Conservation (phyloP, 2,113 vertebrate genomes). For the Vidua macroura region DNA sequence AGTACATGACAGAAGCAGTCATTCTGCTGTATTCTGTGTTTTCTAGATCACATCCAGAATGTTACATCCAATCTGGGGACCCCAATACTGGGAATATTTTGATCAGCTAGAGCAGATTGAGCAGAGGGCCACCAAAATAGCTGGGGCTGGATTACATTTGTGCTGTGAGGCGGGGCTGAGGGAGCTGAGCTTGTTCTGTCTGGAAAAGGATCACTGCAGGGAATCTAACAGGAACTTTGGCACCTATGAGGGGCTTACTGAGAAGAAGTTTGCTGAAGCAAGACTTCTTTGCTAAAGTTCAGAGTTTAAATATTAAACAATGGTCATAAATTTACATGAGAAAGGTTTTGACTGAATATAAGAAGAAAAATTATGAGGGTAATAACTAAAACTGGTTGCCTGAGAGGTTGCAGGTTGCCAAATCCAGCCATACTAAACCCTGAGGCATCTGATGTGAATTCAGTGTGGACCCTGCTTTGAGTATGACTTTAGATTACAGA, state of each 20-base stretch:
- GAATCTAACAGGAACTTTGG: not conserved
- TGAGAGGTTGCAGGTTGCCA: not conserved
- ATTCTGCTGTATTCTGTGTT: not conserved
- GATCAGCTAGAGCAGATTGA: not conserved
- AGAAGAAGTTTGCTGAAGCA: not conserved
- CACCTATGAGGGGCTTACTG: not conserved
- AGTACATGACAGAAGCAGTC: not conserved
- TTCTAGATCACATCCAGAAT: not conserved
- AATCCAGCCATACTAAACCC: not conserved
- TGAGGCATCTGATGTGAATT: not conserved
- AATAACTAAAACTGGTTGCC: not conserved
- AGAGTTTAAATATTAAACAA: not conserved
- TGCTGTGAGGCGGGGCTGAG: not conserved
- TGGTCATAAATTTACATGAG: not conserved
- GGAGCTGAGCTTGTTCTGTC: not conserved
- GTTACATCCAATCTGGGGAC: not conserved
- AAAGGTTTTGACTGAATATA: not conserved
- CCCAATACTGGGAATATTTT: not conserved
- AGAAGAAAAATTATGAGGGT: not conserved
- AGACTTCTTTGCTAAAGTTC: not conserved
- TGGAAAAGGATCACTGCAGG: not conserved
- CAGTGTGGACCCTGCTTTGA: not conserved
- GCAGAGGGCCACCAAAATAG: not conserved
- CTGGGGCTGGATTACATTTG: not conserved
- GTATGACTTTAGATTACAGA: not conserved